phyloP scores from a whole-genome alignment of 30 jellyfish, hydroid and myxozoan species.

The Sanderia malayensis region DNA sequence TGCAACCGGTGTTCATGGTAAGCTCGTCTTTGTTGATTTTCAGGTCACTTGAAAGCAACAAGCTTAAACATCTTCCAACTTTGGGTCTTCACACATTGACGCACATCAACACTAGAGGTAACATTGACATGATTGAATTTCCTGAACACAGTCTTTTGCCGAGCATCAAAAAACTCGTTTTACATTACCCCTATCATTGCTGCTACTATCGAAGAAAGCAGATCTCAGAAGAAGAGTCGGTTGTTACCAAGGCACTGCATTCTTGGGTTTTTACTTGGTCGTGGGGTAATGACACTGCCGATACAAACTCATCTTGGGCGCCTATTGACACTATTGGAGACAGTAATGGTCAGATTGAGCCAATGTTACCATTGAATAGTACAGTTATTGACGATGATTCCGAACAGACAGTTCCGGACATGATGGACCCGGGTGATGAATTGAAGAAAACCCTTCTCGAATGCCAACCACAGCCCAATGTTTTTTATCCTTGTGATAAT shows the following conservation, averaged over 20 bases:
- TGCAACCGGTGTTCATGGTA: no score
- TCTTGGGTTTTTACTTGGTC: slow-evolving; percentile 38
- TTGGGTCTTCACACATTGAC: slow-evolving; percentile 53
- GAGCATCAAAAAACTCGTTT: slow-evolving; percentile 47
- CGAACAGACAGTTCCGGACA: slow-evolving; percentile 5
- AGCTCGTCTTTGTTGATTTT: no score
- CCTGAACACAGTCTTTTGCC: slow-evolving; percentile 75
- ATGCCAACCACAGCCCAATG: slow-evolving; percentile 89
- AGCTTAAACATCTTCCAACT: slow-evolving; percentile 55
- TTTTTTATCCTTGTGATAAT: slow-evolving; percentile 96
- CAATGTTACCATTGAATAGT: slow-evolving; percentile 23
- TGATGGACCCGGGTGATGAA: slow-evolving; percentile 3
- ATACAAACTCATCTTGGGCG: slow-evolving; percentile 22
- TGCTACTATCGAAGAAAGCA: slow-evolving; percentile 72
- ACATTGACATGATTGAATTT: slow-evolving; percentile 67
- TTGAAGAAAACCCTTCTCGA: neutral
- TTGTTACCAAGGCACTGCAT: slow-evolving; percentile 22
- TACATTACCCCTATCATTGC: slow-evolving; percentile 92
- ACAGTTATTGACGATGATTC: slow-evolving; percentile 22
- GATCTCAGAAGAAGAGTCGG: slow-evolving; percentile 23
- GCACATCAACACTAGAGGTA: slow-evolving; percentile 66
- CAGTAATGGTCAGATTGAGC: slow-evolving; percentile 14
- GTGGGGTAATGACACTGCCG: slow-evolving; percentile 42
- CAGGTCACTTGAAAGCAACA: slow-evolving; percentile 67
- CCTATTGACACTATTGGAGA: slow-evolving; percentile 3